A percentile compares a stretch with the other conserved stretches of the same genome.
Conservation (phyloP, 2,888 invertebrate genomes). For the Cecidostiba fungosa region DNA sequence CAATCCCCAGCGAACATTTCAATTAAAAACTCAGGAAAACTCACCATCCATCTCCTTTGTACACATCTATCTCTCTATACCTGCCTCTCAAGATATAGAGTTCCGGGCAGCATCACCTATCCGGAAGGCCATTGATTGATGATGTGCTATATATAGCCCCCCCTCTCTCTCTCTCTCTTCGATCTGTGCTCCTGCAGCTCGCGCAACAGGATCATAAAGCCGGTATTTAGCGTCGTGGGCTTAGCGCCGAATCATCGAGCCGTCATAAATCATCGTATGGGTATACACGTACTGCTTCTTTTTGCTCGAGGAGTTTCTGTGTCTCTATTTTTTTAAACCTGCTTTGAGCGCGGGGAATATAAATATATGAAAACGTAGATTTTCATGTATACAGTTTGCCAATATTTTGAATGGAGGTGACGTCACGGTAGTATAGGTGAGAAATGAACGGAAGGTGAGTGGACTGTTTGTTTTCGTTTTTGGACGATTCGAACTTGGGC, state of each 20-base stretch:
- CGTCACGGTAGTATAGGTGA: not conserved
- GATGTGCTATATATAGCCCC: slow-evolving; percentile 68
- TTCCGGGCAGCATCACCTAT: slow-evolving; percentile 64
- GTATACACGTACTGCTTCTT: not conserved
- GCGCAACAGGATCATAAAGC: slow-evolving; percentile 72
- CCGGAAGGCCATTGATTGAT: slow-evolving; percentile 73
- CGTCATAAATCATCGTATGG: slow-evolving; percentile 76
- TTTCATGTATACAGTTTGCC: not conserved
- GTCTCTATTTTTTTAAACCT: slow-evolving; percentile 17
- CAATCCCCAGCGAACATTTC: not conserved
- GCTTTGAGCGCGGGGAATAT: not conserved
- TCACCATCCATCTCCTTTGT: not conserved
- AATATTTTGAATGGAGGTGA: not conserved
- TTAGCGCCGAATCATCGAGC: slow-evolving; percentile 77
- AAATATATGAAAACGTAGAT: not conserved
- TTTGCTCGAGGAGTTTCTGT: not conserved
- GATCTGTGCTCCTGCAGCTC: slow-evolving; percentile 14
- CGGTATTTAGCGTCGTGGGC: slow-evolving; percentile 76
- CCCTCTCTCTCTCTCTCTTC: not conserved
- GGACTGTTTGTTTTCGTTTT: not conserved
- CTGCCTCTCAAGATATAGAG: not conserved
- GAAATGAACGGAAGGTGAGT: not conserved
- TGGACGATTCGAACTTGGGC: not conserved
- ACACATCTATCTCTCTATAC: not conserved
- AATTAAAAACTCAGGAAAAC: slow-evolving; percentile 12